Evolutionary conservation across 2,113 vertebrate species (phyloP).

Genomic region (Spea multiplicata): DNA sequence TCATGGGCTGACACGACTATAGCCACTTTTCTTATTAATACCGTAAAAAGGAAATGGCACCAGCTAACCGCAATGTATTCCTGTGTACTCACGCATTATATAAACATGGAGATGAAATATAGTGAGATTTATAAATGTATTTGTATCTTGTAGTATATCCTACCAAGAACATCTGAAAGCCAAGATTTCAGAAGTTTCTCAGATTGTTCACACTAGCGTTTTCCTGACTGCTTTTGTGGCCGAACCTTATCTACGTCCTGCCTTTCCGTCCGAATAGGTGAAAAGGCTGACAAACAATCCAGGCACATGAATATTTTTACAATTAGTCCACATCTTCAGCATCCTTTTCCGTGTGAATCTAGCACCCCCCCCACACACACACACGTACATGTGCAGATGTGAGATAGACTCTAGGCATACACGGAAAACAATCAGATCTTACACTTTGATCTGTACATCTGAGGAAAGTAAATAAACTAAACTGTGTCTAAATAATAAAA

Average conservation of each 20-base stretch:
- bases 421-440: constrained; percentile 16
- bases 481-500: neutral
- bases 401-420: neutral
- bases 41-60: neutral
- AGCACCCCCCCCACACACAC: neutral
- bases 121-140: neutral
- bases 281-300: constrained; percentile 19
- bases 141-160: neutral
- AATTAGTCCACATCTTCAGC: neutral
- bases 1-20: too few species aligned
- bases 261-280: constrained; percentile 2
- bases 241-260: constrained; percentile 12
- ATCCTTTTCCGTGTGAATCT: constrained; percentile 26
- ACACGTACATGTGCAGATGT: neutral
- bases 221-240: neutral
- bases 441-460: constrained; percentile 43
- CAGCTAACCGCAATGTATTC: neutral
- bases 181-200: neutral
- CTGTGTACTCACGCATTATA: neutral
- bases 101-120: constrained; percentile 19
- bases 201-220: neutral
- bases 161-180: neutral
- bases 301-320: neutral
- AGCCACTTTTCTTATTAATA: too few species aligned
- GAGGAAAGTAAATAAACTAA: constrained; percentile 36